phyloP scores from a whole-genome alignment of 2,888 invertebrate genomes.

The Dasypolia templi region DNA sequence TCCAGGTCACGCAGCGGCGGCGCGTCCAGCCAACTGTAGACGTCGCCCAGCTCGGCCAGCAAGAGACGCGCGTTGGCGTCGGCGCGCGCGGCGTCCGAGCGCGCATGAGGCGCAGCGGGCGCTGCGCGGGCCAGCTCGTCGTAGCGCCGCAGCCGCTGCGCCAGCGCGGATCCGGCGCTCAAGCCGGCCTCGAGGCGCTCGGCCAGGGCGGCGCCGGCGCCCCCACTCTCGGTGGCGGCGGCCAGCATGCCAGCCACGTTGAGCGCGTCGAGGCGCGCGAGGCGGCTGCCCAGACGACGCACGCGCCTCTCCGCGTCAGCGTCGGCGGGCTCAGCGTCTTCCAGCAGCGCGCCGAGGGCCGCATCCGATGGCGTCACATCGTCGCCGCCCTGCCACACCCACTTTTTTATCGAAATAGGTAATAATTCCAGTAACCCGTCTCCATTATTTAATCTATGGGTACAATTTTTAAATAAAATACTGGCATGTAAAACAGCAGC shows the following conservation, averaged over 20 bases:
- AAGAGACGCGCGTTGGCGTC: conserved; percentile 96
- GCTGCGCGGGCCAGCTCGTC: conserved; percentile 92
- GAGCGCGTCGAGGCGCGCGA: conserved; percentile 92
- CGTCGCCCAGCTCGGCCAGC: conserved; percentile 93
- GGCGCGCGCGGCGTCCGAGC: conserved; percentile 89
- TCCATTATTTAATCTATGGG: too few species aligned
- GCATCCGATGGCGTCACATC: conserved; percentile 94
- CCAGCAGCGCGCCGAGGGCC: conserved; percentile 92
- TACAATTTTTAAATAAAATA: not conserved
- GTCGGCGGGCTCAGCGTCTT: conserved; percentile 67
- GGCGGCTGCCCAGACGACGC: conserved; percentile 94
- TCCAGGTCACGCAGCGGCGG: conserved; percentile 81
- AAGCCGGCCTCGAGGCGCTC: conserved; percentile 90
- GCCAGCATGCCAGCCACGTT: conserved; percentile 95
- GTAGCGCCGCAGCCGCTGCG: conserved; percentile 82
- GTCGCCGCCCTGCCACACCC: conserved; percentile 93
- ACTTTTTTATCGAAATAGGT: not conserved
- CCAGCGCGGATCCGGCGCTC: conserved; percentile 85
- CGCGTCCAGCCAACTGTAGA: conserved; percentile 83
- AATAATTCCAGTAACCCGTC: not conserved
- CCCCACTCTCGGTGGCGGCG: conserved; percentile 94
- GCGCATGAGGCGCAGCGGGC: conserved; percentile 75
- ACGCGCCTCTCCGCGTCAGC: conserved; percentile 65
- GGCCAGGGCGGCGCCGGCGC: conserved; percentile 93
- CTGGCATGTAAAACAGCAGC: not conserved